Percentiles rank a stretch among this genome's conserved stretches.
Conservation (phyloP, 2,888 invertebrate genomes). For the Cerceris ruficornis region DNA sequence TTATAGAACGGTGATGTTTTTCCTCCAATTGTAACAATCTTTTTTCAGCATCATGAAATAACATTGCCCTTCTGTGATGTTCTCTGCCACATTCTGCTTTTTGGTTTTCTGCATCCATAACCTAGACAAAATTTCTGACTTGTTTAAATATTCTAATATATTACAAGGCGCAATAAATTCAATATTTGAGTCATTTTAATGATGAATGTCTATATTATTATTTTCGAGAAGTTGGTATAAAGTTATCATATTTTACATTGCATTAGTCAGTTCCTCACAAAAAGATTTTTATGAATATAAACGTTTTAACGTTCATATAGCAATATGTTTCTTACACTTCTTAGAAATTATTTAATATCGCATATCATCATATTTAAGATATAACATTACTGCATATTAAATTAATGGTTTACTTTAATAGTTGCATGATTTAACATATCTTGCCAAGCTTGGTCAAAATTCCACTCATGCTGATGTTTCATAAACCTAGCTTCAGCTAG, state of each 20-base stretch:
- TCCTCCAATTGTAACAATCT: constrained; percentile 92
- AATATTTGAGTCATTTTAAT: not conserved
- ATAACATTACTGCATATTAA: not conserved
- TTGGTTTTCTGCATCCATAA: constrained; percentile 96
- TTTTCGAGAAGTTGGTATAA: not conserved
- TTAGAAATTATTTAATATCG: too few relatives aligned
- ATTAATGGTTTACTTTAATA: constrained; percentile 87
- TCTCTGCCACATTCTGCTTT: constrained; percentile 94
- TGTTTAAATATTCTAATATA: not conserved
- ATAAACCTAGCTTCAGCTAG: constrained; percentile 92
- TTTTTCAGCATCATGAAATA: constrained; percentile 91
- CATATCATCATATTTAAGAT: not conserved
- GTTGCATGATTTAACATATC: constrained; percentile 98
- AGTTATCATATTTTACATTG: not conserved
- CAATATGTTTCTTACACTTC: too few relatives aligned
- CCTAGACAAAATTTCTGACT: constrained; percentile 82
- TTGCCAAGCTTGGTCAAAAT: constrained; percentile 98
- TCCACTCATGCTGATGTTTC: constrained; percentile 89
- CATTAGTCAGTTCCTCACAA: too few relatives aligned
- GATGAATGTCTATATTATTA: not conserved
- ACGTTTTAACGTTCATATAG: too few relatives aligned
- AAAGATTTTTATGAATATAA: too few relatives aligned
- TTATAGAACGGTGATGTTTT: constrained; percentile 90
- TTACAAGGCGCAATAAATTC: not conserved
- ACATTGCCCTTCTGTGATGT: constrained; percentile 91